These are phyloP conservation scores for Solenodon paradoxus DNA, from an alignment of 2,113 vertebrate species.

Conservation along the genomic window DNA sequence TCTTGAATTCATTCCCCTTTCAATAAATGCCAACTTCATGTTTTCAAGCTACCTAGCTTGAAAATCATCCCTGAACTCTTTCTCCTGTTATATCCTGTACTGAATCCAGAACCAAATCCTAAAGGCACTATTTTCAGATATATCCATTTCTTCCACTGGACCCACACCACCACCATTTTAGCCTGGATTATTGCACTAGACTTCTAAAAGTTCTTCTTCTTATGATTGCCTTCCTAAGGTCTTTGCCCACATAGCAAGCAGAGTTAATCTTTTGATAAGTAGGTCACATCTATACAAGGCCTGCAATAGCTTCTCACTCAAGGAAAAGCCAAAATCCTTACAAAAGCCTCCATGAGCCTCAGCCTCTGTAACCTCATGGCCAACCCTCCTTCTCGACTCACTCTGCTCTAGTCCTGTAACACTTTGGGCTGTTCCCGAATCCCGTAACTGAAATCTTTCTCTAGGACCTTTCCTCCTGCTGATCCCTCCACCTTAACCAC, in stretches of 20 bases:
- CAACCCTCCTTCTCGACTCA: background rate
- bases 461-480: background rate
- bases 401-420: background rate
- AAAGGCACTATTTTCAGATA: background rate
- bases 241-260: background rate
- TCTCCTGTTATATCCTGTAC: background rate
- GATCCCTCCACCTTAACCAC: background rate
- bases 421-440: background rate
- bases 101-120: background rate
- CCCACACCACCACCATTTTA: background rate
- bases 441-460: background rate
- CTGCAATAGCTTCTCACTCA: background rate
- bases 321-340: background rate
- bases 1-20: background rate
- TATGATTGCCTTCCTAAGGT: background rate
- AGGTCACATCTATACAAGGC: background rate
- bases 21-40: background rate
- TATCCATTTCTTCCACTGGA: background rate
- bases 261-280: background rate
- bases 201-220: background rate
- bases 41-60: background rate
- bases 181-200: background rate
- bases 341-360: background rate
- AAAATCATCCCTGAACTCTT: background rate
- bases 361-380: background rate